Conservation (phyloP, 1,140 invertebrate genomes). For the Heliconius eleuchia region DNA sequence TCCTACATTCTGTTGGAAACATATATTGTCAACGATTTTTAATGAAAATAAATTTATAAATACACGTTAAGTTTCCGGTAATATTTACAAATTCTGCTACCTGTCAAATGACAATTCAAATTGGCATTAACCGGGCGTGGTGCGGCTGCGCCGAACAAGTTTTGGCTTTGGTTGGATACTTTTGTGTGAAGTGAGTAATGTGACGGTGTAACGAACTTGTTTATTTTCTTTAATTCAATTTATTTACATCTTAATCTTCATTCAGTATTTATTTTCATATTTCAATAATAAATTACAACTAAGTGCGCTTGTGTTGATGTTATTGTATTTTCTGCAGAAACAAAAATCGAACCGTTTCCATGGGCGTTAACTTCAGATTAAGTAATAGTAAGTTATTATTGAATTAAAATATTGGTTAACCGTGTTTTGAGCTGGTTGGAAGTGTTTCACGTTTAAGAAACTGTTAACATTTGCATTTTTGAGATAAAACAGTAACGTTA, state of each 20-base stretch:
- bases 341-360: conserved; percentile 58
- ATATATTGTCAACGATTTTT: neutral
- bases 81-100: neutral
- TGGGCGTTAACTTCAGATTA: conserved; percentile 76
- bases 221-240: conserved; percentile 53
- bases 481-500: neutral
- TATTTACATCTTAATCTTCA: conserved; percentile 29
- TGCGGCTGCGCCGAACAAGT: conserved; percentile 67
- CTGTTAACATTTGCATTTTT: conserved; percentile 6
- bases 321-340: conserved; percentile 46
- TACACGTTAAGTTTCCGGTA: neutral
- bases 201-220: conserved; percentile 58
- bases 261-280: conserved; percentile 22
- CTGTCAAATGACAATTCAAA: conserved; percentile 26
- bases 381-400: conserved; percentile 67
- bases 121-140: conserved; percentile 66
- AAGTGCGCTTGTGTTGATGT: conserved; percentile 39
- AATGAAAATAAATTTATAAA: neutral
- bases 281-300: conserved; percentile 2
- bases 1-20: neutral
- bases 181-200: conserved; percentile 67
- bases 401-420: conserved; percentile 71
- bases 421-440: conserved; percentile 23
- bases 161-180: conserved; percentile 49
- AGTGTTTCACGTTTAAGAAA: neutral